phyloP scores from a whole-genome alignment of 2,888 invertebrate species.

The Dasysyrphus albostriatus region DNA sequence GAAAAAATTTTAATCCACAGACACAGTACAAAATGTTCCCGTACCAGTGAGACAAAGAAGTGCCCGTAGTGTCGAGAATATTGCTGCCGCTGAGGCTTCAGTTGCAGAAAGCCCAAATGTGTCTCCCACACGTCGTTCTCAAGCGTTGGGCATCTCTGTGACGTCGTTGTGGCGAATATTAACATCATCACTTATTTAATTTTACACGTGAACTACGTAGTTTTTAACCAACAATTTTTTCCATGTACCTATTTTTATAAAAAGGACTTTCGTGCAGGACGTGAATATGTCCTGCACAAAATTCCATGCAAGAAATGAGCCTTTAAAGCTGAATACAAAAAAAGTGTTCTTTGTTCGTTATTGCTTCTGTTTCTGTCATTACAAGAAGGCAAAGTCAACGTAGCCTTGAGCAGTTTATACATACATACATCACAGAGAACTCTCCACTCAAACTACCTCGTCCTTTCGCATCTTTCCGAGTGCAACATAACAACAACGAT shows the following conservation, averaged over 20 bases:
- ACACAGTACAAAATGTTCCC: no score
- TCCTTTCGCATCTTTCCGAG: conserved; percentile 12
- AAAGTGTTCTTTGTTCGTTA: conserved; percentile 51
- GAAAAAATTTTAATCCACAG: no score
- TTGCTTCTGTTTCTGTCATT: conserved; percentile 37
- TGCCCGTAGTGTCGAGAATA: no score
- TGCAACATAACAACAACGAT: conserved; percentile 38
- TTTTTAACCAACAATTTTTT: no score
- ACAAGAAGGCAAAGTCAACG: conserved; percentile 61
- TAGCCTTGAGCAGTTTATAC: conserved; percentile 64
- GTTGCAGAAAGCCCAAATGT: no score
- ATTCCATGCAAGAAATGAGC: conserved; percentile 54
- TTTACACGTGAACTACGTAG: no score
- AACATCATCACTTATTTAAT: no score
- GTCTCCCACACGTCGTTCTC: no score
- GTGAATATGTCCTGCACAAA: conserved; percentile 48
- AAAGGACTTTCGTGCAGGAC: conserved; percentile 17
- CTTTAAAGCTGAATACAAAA: conserved; percentile 3
- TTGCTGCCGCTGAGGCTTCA: no score
- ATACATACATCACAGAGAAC: conserved; percentile 52
- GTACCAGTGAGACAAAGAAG: no score
- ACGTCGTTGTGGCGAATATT: no score
- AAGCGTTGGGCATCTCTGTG: no score
- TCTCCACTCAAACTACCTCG: conserved; percentile 43
- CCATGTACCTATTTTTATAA: neutral